Conservation (phyloP, 1,140 invertebrate genomes). For the Potamilus streckersoni region DNA sequence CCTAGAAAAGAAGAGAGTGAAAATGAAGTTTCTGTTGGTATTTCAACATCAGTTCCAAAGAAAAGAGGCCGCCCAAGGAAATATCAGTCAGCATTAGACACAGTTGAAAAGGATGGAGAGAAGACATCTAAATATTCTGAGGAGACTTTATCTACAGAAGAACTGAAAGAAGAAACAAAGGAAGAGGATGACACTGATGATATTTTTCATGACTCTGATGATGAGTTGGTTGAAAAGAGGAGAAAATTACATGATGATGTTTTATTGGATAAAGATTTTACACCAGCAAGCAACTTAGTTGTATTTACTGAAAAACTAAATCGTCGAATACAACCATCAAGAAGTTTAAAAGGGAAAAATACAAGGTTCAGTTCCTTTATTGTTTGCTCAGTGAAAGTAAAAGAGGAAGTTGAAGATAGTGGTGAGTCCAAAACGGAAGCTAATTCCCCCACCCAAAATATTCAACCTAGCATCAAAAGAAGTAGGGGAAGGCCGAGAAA, state of each 20-base stretch:
- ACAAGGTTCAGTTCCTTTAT: no score
- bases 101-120: conserved; percentile 6
- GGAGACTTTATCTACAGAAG: conserved; percentile 22
- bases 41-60: no score
- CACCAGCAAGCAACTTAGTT: not conserved
- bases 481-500: conserved; percentile 16
- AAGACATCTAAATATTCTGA: conserved; percentile 3
- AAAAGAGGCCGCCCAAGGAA: no score
- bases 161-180: conserved; percentile 6
- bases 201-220: conserved; percentile 18
- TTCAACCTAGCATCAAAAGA: not conserved
- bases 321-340: not conserved
- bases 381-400: no score
- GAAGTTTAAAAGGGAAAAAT: no score
- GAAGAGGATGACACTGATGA: conserved; percentile 14
- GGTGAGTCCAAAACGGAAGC: no score
- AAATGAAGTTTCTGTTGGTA: not conserved
- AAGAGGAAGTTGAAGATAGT: no score
- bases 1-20: conserved; percentile 14
- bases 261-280: not conserved
- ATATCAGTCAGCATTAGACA: conserved; percentile 7
- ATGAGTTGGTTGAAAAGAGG: conserved; percentile 1
- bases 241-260: not conserved
- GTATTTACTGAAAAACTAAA: not conserved
- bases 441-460: not conserved